Percentiles rank a stretch among this genome's conserved stretches.
Conservation (phyloP, 2,113 vertebrate genomes). For the Hippocampus zosterae region DNA sequence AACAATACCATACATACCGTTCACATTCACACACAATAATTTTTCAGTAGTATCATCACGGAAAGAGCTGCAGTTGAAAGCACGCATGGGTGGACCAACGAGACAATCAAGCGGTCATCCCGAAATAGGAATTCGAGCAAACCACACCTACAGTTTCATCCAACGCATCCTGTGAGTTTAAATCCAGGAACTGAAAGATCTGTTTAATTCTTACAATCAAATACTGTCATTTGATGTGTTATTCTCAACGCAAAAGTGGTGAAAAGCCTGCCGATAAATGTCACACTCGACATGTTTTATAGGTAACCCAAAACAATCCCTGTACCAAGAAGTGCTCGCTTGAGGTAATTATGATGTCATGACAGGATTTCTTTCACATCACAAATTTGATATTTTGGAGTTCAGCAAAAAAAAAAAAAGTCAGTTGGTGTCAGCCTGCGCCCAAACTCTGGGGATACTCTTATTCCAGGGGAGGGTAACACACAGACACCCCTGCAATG, state of each 20-base stretch:
- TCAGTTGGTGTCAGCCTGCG: slow-evolving; percentile 15
- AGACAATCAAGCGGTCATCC: slow-evolving; percentile 10
- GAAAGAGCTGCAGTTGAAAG: slow-evolving; percentile 55
- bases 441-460: slow-evolving; percentile 51
- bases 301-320: not conserved
- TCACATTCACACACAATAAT: slow-evolving; percentile 61
- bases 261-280: not conserved
- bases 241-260: not conserved
- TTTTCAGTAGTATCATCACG: slow-evolving; percentile 75
- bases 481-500: slow-evolving; percentile 51
- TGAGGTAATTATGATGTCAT: not conserved
- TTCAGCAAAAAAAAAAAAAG: no score
- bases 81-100: slow-evolving; percentile 20
- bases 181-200: not conserved
- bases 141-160: slow-evolving; percentile 7
- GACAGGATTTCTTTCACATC: not conserved
- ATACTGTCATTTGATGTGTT: not conserved
- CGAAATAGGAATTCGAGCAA: slow-evolving; percentile 22
- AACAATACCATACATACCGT: slow-evolving; percentile 49
- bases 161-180: slow-evolving; percentile 4
- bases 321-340: not conserved
- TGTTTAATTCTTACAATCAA: not conserved
- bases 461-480: slow-evolving; percentile 37
- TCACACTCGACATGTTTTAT: not conserved
- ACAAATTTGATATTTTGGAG: not conserved